These are phyloP conservation scores for Podabrus alpinus DNA, from an alignment of 2,888 invertebrate genomes.

Conservation along the genomic window DNA sequence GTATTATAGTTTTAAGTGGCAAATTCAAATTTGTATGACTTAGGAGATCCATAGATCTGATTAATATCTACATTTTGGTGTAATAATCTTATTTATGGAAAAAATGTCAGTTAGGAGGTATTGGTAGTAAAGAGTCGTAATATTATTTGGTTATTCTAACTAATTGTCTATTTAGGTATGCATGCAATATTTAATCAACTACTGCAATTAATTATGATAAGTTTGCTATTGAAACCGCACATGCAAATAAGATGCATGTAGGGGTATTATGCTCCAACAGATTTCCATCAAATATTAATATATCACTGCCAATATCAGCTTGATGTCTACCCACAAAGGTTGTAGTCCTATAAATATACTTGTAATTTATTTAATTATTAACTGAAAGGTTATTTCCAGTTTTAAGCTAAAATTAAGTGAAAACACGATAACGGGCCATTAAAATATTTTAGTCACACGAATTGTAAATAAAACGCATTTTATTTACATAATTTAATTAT, in stretches of 20 bases:
- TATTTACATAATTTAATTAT: no score
- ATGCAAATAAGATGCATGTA: background rate
- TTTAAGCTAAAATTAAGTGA: background rate
- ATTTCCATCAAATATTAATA: background rate
- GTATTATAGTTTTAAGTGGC: no score
- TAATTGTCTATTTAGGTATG: background rate
- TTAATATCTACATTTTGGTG: no score
- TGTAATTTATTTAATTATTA: background rate
- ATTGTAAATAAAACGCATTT: no score
- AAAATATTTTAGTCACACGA: no score
- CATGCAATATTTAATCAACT: background rate
- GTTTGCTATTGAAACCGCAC: background rate
- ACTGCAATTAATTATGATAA: background rate
- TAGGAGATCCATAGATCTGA: no score
- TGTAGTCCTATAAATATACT: background rate
- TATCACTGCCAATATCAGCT: background rate
- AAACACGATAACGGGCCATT: no score
- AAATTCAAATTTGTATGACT: no score
- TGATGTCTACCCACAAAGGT: background rate
- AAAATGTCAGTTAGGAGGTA: no score
- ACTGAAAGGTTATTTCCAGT: background rate
- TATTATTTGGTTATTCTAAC: background rate
- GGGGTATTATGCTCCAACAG: background rate
- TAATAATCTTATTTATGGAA: no score
- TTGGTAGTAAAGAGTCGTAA: no score